These are phyloP conservation scores for Carabus problematicus DNA, from an alignment of 2,888 invertebrate species.

Conservation along the genomic window DNA sequence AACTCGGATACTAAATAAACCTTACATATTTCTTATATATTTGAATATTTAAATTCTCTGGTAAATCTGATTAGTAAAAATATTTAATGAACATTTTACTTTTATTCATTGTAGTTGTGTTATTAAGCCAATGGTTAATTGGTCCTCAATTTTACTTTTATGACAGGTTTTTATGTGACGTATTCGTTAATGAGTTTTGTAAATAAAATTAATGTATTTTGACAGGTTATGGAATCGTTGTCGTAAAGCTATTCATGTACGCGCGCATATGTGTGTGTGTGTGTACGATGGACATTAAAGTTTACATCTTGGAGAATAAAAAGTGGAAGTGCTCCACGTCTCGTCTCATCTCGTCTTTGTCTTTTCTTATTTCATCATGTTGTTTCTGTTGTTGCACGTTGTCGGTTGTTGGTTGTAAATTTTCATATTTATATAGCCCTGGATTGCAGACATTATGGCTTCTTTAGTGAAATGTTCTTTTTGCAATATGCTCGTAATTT, in stretches of 20 bases:
- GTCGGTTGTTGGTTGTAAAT: too few relatives aligned
- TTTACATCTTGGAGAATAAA: conserved; percentile 1
- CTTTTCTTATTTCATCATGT: too few relatives aligned
- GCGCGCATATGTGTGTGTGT: neutral
- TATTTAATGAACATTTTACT: conserved; percentile 28
- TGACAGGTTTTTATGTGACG: conserved; percentile 28
- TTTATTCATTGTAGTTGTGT: conserved; percentile 3
- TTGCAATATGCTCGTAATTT: too few relatives aligned
- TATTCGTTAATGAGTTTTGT: conserved; percentile 34
- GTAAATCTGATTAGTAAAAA: conserved; percentile 31
- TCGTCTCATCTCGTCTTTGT: too few relatives aligned
- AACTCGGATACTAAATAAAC: conserved; percentile 27
- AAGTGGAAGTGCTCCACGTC: too few relatives aligned
- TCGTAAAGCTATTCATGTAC: conserved; percentile 17
- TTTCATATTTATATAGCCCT: too few relatives aligned
- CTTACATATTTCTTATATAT: conserved; percentile 14
- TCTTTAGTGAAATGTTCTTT: too few relatives aligned
- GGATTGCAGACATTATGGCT: too few relatives aligned
- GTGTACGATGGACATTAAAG: conserved; percentile 10
- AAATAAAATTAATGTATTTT: conserved; percentile 30
- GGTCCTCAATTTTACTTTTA: too few relatives aligned
- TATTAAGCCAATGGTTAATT: too few relatives aligned
- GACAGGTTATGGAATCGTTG: conserved; percentile 30
- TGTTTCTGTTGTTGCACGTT: too few relatives aligned
- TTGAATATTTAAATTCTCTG: conserved; percentile 19